Base-by-base conservation (phyloP, 2,888 invertebrate species). In the Melieria picta region DNA sequence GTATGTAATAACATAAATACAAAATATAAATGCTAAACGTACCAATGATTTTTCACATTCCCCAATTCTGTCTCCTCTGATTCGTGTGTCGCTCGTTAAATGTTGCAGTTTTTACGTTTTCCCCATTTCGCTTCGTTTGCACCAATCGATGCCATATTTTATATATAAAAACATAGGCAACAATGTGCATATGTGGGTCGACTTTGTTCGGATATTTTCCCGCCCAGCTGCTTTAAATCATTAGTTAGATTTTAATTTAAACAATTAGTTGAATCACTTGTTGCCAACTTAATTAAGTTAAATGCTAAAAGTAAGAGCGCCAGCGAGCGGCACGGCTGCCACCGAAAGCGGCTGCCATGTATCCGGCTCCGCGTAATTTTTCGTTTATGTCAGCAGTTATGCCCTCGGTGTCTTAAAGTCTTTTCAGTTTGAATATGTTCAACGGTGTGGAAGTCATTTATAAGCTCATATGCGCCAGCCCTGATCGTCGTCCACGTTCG, bases 401-500 rank as follows among this genome's bases (percentile, higher is more conserved):
- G 30, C 30, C 30, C 30, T 30, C 30, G 30, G 30, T 30, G 46
- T 48, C 52, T 60, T 67, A 61, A 61, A 67, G 67, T 67, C 67
- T 69, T 69, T 62, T 69, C 48, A 63, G 55, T 57, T 63, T 69
- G 3, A 43, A 60, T 50, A 43, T 13, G 47, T 48, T 69, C 62
- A 45, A 67, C n/a, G n/a, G 45, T 61, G 13, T 46, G 45, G 11
- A n/a, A 45, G 43, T 61, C 43, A 45, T 61, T 45, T 42, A n/a
- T 60, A 47, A 4, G 52, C 47, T 79, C 79, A 87, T 77, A 87
- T 87, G 78, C 95, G 94, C 95, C 95, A 95, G 75, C 94, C 95
- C 85, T 93, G 93, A 42, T 91, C 91, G 79, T 91, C 92, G 68
- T 92, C 93, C 74, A 92, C 92, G 80, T 93, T 91, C 74, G 93